These are phyloP conservation scores for Himalopsyche japonica DNA, from an alignment of 2,888 invertebrate species.

Conservation along the genomic window DNA sequence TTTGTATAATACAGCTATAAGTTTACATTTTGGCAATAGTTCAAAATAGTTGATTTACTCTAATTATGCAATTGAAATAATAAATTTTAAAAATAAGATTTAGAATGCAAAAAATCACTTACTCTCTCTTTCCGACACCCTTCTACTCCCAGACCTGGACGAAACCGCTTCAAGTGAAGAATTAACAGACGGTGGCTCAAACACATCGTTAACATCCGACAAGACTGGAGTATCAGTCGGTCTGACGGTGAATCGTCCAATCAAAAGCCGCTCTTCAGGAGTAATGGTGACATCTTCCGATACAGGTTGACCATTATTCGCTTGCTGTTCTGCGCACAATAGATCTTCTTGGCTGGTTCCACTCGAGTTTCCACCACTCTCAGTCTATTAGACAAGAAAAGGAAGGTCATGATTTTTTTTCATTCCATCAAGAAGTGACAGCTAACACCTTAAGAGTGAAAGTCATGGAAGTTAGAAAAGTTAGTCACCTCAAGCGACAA, in stretches of 20 bases:
- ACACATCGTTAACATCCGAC: slow-evolving; percentile 39
- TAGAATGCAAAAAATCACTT: neutral
- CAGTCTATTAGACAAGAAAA: slow-evolving; percentile 26
- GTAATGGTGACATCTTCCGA: slow-evolving; percentile 38
- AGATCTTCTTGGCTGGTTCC: slow-evolving; percentile 54
- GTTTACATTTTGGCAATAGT: neutral
- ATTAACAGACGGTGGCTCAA: slow-evolving; percentile 17
- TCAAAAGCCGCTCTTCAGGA: slow-evolving; percentile 36
- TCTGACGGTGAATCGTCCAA: slow-evolving; percentile 41
- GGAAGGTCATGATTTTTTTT: no score
- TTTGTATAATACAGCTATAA: neutral
- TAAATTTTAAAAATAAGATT: neutral
- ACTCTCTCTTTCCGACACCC: slow-evolving; percentile 49
- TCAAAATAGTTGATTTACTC: neutral
- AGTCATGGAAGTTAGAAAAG: neutral
- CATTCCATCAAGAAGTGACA: no score
- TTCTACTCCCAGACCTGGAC: slow-evolving; percentile 48
- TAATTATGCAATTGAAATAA: neutral
- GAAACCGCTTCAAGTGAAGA: slow-evolving; percentile 42
- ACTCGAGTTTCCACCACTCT: slow-evolving; percentile 48
- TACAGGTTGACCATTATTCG: slow-evolving; percentile 17
- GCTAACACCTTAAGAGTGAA: no score
- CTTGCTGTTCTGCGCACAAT: slow-evolving; percentile 26
- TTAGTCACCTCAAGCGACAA: neutral
- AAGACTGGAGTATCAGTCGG: slow-evolving; percentile 51